Conservation (phyloP, 2,888 invertebrate species). For the Sminthurides aquaticus region DNA sequence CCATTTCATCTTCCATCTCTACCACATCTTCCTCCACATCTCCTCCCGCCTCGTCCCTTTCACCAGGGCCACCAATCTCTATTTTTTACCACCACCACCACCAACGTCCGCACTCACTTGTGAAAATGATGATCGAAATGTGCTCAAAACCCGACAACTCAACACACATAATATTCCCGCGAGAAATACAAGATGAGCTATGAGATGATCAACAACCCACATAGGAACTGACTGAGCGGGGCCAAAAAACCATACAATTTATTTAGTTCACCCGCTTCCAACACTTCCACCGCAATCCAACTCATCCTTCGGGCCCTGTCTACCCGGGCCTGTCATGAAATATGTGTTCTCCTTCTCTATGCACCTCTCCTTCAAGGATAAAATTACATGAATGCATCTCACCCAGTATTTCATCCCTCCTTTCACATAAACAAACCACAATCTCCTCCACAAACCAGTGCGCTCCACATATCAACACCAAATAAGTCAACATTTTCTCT, state of each 20-base stretch:
- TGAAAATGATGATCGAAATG: background rate
- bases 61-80: too few species aligned
- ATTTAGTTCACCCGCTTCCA: background rate
- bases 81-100: too few species aligned
- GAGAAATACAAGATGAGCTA: background rate
- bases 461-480: background rate
- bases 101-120: background rate
- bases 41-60: too few species aligned
- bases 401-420: too few species aligned
- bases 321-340: background rate
- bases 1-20: background rate
- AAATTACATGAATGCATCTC: too few species aligned
- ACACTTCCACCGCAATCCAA: too few species aligned
- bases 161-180: background rate
- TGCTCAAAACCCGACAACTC: background rate
- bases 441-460: too few species aligned
- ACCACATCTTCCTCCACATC: too few species aligned
- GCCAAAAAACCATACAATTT: background rate
- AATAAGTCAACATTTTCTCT: background rate
- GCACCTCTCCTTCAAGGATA: too few species aligned
- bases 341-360: too few species aligned
- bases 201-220: background rate
- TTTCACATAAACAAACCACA: too few species aligned
- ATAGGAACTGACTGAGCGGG: too few species aligned
- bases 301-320: background rate